These are phyloP conservation scores for Mycalesis mineus DNA, from an alignment of 2,888 invertebrate genomes.

Conservation along the genomic window DNA sequence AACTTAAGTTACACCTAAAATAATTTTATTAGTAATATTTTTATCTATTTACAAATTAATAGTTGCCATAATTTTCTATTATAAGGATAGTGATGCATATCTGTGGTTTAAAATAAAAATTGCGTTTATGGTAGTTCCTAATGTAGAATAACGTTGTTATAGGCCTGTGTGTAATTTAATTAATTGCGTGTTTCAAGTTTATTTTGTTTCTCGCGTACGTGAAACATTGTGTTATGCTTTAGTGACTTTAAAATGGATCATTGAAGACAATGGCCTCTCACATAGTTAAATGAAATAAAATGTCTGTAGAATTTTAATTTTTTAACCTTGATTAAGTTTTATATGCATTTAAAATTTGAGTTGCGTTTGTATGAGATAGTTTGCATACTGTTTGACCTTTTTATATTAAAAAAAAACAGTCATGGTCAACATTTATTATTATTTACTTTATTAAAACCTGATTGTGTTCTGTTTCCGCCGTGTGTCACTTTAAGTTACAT, in stretches of 20 bases:
- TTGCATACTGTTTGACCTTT: no score
- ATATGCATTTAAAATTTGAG: no score
- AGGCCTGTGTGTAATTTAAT: not conserved
- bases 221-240: not conserved
- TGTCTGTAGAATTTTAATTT: not conserved
- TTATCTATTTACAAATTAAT: not conserved
- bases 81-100: not conserved
- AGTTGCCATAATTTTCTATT: slow-evolving; percentile 13
- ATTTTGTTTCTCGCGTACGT: not conserved
- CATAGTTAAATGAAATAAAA: not conserved
- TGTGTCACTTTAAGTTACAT: no score
- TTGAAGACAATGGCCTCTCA: not conserved
- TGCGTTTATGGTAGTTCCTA: not conserved
- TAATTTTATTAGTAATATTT: not conserved
- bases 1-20: slow-evolving; percentile 20
- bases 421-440: no score
- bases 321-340: not conserved
- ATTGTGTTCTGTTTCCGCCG: no score
- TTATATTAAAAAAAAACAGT: no score
- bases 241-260: not conserved
- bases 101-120: not conserved
- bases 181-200: not conserved
- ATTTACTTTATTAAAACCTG: no score
- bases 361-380: no score
- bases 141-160: not conserved